Evolutionary conservation across 1,140 invertebrate genomes (phyloP), one percentile per base, ranked within the genome.

Genomic region (Lysiphlebus fabarum): DNA sequence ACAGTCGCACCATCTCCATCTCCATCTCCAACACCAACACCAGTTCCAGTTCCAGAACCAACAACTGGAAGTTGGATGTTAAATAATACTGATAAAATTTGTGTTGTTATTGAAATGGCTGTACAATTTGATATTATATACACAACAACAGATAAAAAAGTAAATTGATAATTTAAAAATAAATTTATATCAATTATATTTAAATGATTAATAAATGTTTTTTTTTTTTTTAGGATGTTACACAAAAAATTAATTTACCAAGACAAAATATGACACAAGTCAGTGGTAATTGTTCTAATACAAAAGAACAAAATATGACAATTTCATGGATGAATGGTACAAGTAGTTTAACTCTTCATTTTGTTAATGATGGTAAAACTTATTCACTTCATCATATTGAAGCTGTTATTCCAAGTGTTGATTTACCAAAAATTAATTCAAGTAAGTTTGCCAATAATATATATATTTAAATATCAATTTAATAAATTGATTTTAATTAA

Each of bases 61-160:
- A 67, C 72, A 7, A 72, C 73, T 38, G 83, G 82, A 33, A 81
- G 70, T 59, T 88, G 86, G 86, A 49, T 61, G 1, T 62, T 78
- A 5, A 73, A 68, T 59, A 78, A 68, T 61, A 73, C 71, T 0
- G 74, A 81, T 45, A 44, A 62, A 5, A 72, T 67, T 7, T 87
- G 86, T 66, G 81, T 89, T 43, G 67, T 87, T 11, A 67, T 85
- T 2, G 73, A 83, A 70, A 84, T 88, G 82, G 84, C 84, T 5
- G 79, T 81, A 9, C 82, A 85, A 56, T 69, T 88, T 10, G 85
- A 85, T 65, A 71, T 88, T 40, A 82, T 80, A 6, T 86, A 86
- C 64, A 63, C 66, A 14, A 77, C 73, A 37, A 71, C 69, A 56
- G 71, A 77, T 70, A 66, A 74, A 10, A 55, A 47, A 58, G 67